Conservation (phyloP, 1,140 invertebrate species). For the Branchinecta lynchi region DNA sequence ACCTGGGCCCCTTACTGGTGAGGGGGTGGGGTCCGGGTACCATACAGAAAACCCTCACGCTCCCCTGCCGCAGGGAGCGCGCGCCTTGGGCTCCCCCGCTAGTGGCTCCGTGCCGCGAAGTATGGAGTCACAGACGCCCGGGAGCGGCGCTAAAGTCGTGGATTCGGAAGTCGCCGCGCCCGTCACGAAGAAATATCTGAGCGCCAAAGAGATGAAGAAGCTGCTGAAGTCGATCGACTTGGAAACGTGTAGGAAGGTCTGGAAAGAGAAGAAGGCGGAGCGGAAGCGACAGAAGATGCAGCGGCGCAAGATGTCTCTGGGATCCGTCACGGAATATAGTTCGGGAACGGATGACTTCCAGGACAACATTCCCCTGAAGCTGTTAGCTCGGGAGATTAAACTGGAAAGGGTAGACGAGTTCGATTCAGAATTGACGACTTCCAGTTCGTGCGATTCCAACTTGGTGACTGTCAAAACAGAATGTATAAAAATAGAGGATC, state of each 20-base stretch:
- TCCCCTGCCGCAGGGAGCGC: constrained; percentile 2
- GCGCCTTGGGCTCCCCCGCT: neutral
- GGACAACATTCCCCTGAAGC: neutral
- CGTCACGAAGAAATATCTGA: constrained; percentile 10
- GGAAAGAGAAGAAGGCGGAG: neutral
- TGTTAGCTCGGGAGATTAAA: neutral
- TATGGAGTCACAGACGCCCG: constrained; percentile 13
- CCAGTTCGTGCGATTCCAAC: neutral
- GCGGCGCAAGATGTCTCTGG: neutral
- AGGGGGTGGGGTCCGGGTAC: constrained; percentile 46
- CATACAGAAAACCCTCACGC: constrained; percentile 29
- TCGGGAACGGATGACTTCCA: constrained; percentile 2
- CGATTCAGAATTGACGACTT: neutral
- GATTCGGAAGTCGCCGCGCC: constrained; percentile 1
- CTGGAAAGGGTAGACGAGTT: neutral
- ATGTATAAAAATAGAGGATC: neutral
- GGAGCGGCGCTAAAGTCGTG: constrained; percentile 10
- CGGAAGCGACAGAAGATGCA: neutral
- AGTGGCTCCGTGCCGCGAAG: constrained; percentile 3
- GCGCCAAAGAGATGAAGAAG: constrained; percentile 8
- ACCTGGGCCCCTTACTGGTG: constrained; percentile 90
- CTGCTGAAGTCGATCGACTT: constrained; percentile 10
- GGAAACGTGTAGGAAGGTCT: neutral
- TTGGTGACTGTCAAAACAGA: neutral
- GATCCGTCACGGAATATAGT: neutral